A percentile compares a stretch with the other conserved stretches of the same genome.
Evolutionary conservation across 2,113 vertebrate genomes (phyloP).

Genomic region (Perca flavescens): DNA sequence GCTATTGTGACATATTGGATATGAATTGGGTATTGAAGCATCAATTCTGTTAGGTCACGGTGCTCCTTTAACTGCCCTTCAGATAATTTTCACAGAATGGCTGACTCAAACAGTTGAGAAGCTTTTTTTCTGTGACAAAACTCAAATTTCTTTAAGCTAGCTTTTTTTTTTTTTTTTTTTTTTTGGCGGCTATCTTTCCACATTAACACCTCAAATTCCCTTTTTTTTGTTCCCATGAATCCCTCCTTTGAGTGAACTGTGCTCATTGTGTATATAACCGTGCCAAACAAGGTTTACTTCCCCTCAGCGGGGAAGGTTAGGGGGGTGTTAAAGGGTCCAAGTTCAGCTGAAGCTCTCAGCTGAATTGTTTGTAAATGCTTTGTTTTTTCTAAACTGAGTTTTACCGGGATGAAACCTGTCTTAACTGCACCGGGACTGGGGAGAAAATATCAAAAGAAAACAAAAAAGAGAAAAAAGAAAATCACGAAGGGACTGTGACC

Average conservation of each 20-base stretch:
- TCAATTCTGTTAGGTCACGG: constrained; percentile 49
- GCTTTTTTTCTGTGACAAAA: constrained; percentile 47
- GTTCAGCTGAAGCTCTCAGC: constrained; percentile 74
- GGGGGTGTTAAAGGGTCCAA: constrained; percentile 65
- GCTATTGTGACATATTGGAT: constrained; percentile 50
- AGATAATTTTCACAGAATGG: constrained; percentile 17
- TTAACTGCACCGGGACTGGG: constrained; percentile 64
- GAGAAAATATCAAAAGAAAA: constrained; percentile 16
- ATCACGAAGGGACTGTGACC: constrained; percentile 53
- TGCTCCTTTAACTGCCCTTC: constrained; percentile 73
- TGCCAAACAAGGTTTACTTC: constrained; percentile 81
- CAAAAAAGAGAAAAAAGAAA: constrained; percentile 20
- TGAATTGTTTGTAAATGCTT: constrained; percentile 86
- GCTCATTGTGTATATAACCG: constrained; percentile 79
- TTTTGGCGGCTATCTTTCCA: constrained; percentile 83
- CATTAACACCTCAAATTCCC: constrained; percentile 86
- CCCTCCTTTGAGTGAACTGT: constrained; percentile 67
- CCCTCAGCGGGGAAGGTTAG: constrained; percentile 18
- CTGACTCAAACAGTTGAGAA: constrained; percentile 17
- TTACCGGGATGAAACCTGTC: constrained; percentile 73
- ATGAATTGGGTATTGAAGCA: constrained; percentile 26
- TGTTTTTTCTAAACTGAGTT: constrained; percentile 81
- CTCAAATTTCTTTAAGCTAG: constrained; percentile 8
- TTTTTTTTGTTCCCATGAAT: constrained; percentile 77
- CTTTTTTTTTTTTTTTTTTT: constrained; percentile 37